Base-by-base conservation (phyloP, 35 echinoderm and acorn worm genomes). In the Hemicentrotus pulcherrimus region DNA sequence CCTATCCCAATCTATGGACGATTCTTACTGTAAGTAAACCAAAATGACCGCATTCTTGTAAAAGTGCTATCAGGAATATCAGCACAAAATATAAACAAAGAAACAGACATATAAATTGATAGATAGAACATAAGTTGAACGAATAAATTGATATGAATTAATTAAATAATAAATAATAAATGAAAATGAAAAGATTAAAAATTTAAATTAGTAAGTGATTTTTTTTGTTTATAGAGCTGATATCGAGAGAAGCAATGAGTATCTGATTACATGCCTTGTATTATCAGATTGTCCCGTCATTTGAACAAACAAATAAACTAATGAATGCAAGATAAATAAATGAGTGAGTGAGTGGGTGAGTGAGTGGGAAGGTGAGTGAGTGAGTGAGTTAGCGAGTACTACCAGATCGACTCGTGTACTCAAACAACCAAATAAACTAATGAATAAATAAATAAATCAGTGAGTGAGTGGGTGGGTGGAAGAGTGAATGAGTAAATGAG, bases 1-100 rank as follows among this genome's bases (percentile, higher is more conserved):
- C 91, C 7, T 93, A 93, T 33, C 91, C 91, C 1, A 93, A 58
- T 47, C 91, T 93, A 4, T 93, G 91, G 91, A 93, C 91, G 3
- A 19, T 93, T 14, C 91, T 93, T 13, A 93, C 91, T 32, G 91
- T 93, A 93, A 93, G 91, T 46, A 90, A 18, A 33, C 88, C 88
- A 90, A 90, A 32, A 32, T 16, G 4, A 10, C 86, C 24, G 5
- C 8, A 30, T 7, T 30, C 2, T 86, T 5, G 9, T 12, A 6
- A n/a, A n/a, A 11, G 32, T 19, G 16, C 85, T 86, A 8, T 86
- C 22, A 0, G n/a, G 1, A 86, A 86, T 86, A 30, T 86, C 22
- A 9, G 2, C 0, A 41, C 35, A 41, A 41, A 41, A 41, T 0
- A 85, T 85, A 16, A 85, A 30, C 70, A 16, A 19, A 19, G 2